Base-by-base conservation (phyloP, 2,888 invertebrate species). In the Ypsolopha sequella region DNA sequence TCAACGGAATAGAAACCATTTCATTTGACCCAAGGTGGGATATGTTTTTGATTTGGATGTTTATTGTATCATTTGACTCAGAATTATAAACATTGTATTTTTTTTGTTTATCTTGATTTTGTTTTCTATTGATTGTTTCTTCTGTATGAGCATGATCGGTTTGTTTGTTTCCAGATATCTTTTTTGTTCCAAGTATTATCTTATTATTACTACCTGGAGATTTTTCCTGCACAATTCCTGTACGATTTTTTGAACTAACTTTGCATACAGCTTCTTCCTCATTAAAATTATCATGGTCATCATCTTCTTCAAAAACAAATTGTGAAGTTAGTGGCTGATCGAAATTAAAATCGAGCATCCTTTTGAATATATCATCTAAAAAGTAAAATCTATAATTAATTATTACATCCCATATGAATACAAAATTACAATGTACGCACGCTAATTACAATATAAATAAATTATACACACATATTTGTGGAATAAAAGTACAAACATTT, bases 291-390 rank as follows among this genome's bases (percentile, higher is more conserved):
- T 4, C 24, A 24, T 13, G 7, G 10, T 45, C 45, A 45, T 45
- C 47, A 36, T n/a, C n/a, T 8, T 47, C 47, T 47, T 47, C 47
- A 36, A 47, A 47, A 35, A 36, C 36, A 35, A 47, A 13, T 47
- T 47, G 33, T 11, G 9, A 36, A 1, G 33, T 45, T 7, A 47
- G n/a, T 11, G 11, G 10, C 13, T 47, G 36, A 6, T 13, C 36
- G 6, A 11, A 36, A 14, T 36, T 35, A 11, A 47, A 47, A 13
- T 35, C n/a, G 7, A 47, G 11, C 47, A 47, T 47, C 7, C 36
- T 35, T 13, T 47, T 36, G 9, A 35, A 36, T 13, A 11, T 47
- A 7, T 34, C 35, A 47, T 47, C 47, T 47, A 36, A 36, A 47
- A 47, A 34, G 45, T 45, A 10, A 34, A 45, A 2, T 3, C 4